A percentile compares a stretch with the other conserved stretches of the same genome.
Conservation (phyloP, 2,797 vertebrate genomes). For the Sebastes cheni region DNA sequence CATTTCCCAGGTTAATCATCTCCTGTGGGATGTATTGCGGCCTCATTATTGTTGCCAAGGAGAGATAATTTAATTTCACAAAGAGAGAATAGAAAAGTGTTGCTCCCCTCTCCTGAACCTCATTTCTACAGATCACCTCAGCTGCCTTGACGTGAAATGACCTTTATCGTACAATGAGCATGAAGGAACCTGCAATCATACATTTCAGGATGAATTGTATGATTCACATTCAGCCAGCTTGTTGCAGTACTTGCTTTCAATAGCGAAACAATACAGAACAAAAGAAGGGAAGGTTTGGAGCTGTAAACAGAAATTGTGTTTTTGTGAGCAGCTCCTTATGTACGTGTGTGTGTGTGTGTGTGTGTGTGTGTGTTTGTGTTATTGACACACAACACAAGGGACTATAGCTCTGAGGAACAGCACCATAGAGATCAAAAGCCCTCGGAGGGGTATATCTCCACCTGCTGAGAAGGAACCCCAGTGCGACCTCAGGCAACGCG, state of each 20-base stretch:
- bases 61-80: conserved; percentile 30
- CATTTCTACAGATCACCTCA: conserved; percentile 8
- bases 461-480: conserved; percentile 48
- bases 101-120: neutral
- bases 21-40: conserved; percentile 23
- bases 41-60: conserved; percentile 42
- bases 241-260: neutral
- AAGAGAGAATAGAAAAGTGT: conserved; percentile 23
- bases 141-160: conserved; percentile 17
- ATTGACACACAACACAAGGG: conserved; percentile 35
- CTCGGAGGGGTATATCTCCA: conserved; percentile 27
- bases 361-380: conserved; percentile 5
- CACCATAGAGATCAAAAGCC: conserved; percentile 67
- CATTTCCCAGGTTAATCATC: conserved; percentile 48
- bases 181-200: neutral
- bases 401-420: conserved; percentile 42
- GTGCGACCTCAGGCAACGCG: neutral
- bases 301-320: conserved; percentile 27
- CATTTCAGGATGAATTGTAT: neutral
- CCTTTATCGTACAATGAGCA: conserved; percentile 19
- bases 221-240: conserved; percentile 6
- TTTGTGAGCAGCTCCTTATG: conserved; percentile 9
- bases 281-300: conserved; percentile 16
- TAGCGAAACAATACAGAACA: neutral
- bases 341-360: neutral